Conservation (phyloP, 2,113 vertebrate genomes). For the Scomber scombrus region DNA sequence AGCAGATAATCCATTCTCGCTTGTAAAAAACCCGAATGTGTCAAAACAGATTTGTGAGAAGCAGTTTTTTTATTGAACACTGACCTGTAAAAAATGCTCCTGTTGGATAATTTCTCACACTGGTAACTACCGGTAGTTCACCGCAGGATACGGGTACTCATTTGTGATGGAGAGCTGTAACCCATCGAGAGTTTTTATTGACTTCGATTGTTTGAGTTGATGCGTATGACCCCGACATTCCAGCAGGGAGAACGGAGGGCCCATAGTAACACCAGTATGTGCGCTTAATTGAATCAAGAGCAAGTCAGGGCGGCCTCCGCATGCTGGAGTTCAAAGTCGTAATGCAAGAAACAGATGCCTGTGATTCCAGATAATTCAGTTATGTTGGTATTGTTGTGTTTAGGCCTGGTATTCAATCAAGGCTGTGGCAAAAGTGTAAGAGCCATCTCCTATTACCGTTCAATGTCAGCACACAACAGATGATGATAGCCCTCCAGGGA, state of each 20-base stretch:
- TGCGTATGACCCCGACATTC: constrained; percentile 73
- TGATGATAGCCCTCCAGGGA: constrained; percentile 12
- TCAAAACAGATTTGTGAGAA: not conserved
- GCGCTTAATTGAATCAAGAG: constrained; percentile 72
- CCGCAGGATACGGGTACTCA: constrained; percentile 44
- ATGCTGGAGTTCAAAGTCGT: constrained; percentile 61
- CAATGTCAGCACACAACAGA: constrained; percentile 26
- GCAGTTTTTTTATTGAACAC: not conserved
- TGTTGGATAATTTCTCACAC: constrained; percentile 2
- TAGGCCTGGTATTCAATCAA: constrained; percentile 50
- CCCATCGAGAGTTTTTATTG: constrained; percentile 64
- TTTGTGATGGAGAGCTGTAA: constrained; percentile 53
- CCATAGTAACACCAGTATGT: constrained; percentile 59
- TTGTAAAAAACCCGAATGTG: not conserved
- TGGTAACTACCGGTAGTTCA: constrained; percentile 24
- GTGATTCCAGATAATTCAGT: constrained; percentile 78
- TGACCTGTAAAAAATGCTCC: not conserved
- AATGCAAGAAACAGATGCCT: constrained; percentile 79
- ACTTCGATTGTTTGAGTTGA: constrained; percentile 69
- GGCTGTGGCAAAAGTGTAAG: constrained; percentile 47
- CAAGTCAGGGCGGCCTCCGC: constrained; percentile 41
- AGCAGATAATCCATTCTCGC: not conserved
- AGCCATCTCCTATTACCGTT: constrained; percentile 56
- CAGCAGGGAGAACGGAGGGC: constrained; percentile 28
- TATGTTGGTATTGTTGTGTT: constrained; percentile 64